Evolutionary conservation across 2,888 invertebrate species (phyloP).

Genomic region (Blastobasis lacticolella): DNA sequence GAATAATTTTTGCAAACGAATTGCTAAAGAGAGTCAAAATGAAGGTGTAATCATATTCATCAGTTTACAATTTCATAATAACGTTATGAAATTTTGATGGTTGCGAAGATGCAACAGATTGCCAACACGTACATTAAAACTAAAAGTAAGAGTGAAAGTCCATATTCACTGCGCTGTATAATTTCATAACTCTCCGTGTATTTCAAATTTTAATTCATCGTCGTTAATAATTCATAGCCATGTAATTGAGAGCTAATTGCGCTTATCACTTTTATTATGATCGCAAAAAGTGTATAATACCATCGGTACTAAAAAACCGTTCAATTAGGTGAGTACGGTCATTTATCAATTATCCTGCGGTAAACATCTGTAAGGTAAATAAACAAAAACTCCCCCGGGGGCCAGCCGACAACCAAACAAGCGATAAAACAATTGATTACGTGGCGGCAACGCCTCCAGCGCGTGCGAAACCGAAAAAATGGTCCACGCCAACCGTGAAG

Average conservation of each 20-base stretch:
- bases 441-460: conserved; percentile 45
- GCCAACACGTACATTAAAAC: not conserved
- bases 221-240: conserved; percentile 1
- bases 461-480: conserved; percentile 60
- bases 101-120: conserved; percentile 4
- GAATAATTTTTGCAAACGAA: not conserved
- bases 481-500: conserved; percentile 48
- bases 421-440: conserved; percentile 58
- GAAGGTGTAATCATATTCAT: too few species aligned
- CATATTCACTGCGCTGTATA: not conserved
- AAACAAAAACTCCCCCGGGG: conserved; percentile 25
- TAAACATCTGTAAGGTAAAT: conserved; percentile 13
- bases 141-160: conserved; percentile 8
- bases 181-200: conserved; percentile 2
- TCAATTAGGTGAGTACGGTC: too few species aligned
- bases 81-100: conserved; percentile 1
- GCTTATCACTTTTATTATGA: not conserved
- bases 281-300: too few species aligned
- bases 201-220: conserved; percentile 1
- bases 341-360: conserved; percentile 7
- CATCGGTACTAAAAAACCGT: too few species aligned
- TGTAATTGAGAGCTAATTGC: conserved; percentile 5
- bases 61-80: not conserved
- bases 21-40: too few species aligned
- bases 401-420: conserved; percentile 28